Conservation (phyloP, 2,888 invertebrate genomes). For the Euproctis similis region DNA sequence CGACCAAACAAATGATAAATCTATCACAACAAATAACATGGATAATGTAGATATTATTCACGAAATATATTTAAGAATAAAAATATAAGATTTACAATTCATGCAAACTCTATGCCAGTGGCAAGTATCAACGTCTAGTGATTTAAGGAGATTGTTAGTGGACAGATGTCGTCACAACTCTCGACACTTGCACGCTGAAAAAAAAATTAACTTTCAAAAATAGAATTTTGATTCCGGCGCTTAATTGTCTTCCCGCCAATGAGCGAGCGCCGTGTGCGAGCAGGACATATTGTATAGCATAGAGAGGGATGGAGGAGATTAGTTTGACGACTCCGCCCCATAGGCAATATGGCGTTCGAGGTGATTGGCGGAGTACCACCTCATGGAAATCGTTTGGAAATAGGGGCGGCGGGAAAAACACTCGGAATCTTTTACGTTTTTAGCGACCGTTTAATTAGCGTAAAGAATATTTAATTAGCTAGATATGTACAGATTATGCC, state of each 20-base stretch:
- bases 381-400: slow-evolving; percentile 60
- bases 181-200: slow-evolving; percentile 50
- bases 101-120: slow-evolving; percentile 42
- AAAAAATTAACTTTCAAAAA: slow-evolving; percentile 72
- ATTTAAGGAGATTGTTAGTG: slow-evolving; percentile 19
- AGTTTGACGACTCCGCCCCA: slow-evolving; percentile 69
- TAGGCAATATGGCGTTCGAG: slow-evolving; percentile 79
- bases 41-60: too few species aligned
- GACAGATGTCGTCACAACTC: slow-evolving; percentile 53
- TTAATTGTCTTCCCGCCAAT: slow-evolving; percentile 72
- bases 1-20: slow-evolving; percentile 58
- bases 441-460: too few species aligned
- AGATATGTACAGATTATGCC: too few species aligned
- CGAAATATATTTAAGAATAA: slow-evolving; percentile 56
- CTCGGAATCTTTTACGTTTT: slow-evolving; percentile 10
- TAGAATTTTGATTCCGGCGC: slow-evolving; percentile 73
- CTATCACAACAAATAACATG: slow-evolving; percentile 56
- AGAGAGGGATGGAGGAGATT: slow-evolving; percentile 41
- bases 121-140: slow-evolving; percentile 37
- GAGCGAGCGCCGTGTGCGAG: slow-evolving; percentile 52
- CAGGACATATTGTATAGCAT: slow-evolving; percentile 37
- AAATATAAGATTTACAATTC: slow-evolving; percentile 63
- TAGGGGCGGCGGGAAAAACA: slow-evolving; percentile 35
- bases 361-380: slow-evolving; percentile 76
- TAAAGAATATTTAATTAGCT: slow-evolving; percentile 19